Conservation (phyloP, 2,888 invertebrate genomes). For the Diadromus collaris region DNA sequence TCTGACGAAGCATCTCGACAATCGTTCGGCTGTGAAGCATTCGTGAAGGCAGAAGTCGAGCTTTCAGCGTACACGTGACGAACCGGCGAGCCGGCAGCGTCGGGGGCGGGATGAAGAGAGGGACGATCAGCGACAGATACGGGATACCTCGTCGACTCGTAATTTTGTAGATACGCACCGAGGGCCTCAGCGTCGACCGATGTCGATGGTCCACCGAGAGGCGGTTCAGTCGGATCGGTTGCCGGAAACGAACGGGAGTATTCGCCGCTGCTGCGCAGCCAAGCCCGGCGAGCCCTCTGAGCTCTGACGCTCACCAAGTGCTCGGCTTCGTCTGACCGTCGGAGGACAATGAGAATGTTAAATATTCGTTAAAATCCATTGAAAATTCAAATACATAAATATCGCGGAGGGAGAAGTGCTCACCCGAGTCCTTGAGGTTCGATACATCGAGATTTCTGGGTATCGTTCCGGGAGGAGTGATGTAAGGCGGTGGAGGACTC, state of each 20-base stretch:
- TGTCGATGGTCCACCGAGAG: constrained; percentile 56
- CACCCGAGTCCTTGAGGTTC: constrained; percentile 54
- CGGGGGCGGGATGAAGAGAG: constrained; percentile 35
- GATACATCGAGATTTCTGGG: constrained; percentile 63
- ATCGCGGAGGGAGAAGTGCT: constrained; percentile 6
- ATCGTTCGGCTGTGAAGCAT: constrained; percentile 71
- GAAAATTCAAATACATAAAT: too few species aligned
- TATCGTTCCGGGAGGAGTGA: constrained; percentile 74
- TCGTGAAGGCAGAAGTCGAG: constrained; percentile 51
- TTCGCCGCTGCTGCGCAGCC: constrained; percentile 63
- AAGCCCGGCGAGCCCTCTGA: constrained; percentile 61
- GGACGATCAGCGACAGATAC: constrained; percentile 24
- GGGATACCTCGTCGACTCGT: constrained; percentile 49
- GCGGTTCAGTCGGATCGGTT: constrained; percentile 36
- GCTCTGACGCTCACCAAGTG: constrained; percentile 50
- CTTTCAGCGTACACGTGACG: constrained; percentile 34
- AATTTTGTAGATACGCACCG: constrained; percentile 73
- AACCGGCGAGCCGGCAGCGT: constrained; percentile 35
- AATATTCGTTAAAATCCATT: not conserved
- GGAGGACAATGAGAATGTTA: not conserved
- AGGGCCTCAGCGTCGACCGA: constrained; percentile 69
- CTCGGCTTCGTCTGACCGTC: constrained; percentile 24
- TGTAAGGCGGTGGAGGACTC: constrained; percentile 78
- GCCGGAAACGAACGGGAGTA: constrained; percentile 66
- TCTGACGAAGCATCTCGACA: constrained; percentile 71